Base-by-base conservation (phyloP, 2,113 vertebrate species). In the Tor tambroides region DNA sequence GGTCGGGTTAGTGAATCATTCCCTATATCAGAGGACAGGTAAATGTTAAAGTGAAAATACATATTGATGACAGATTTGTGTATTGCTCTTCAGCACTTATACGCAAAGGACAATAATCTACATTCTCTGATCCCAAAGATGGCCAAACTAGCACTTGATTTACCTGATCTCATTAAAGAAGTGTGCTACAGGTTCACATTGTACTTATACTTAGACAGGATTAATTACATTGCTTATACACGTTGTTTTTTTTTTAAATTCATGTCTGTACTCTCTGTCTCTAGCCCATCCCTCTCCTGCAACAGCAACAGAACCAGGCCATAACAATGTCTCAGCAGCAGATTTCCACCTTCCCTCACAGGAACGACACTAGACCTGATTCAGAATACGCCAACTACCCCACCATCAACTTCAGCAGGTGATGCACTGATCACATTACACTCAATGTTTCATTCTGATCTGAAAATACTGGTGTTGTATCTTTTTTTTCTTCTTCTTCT, bases 401-500 rank as follows among this genome's bases (percentile, higher is more conserved):
- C 1, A 77, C 82, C 87, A 95, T 95, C 15, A 95, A 95, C 92
- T 95, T 95, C 92, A 91, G 1, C 93, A 93, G 94, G 95, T 95
- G 46, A 5, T 82, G 14, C 15, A 61, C 7, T 54, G 11, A 10
- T 43, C 4, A 12, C 77, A 12, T 46, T 12, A 46, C 43, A 12
- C 10, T 46, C n/a, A 51, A 51, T 51, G 49, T 21, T 21, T 19
- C 51, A 56, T 51, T 51, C 15, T 51, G 49, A 51, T 51, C 49
- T 51, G 49, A 51, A 51, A 51, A 51, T 26, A 69, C n/a, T 28
- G 41, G 30, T 71, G 1, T 5, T 71, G 17, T 10, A 38, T 35
- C 67, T 10, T 2, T 21, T 26, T 51, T 23, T 0, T 56, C 21
- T 85, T 41, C n/a, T n/a, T n/a, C n/a, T n/a, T n/a, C n/a, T n/a